Conservation (phyloP, 2,888 invertebrate species). For the Boloria euphrosyne region DNA sequence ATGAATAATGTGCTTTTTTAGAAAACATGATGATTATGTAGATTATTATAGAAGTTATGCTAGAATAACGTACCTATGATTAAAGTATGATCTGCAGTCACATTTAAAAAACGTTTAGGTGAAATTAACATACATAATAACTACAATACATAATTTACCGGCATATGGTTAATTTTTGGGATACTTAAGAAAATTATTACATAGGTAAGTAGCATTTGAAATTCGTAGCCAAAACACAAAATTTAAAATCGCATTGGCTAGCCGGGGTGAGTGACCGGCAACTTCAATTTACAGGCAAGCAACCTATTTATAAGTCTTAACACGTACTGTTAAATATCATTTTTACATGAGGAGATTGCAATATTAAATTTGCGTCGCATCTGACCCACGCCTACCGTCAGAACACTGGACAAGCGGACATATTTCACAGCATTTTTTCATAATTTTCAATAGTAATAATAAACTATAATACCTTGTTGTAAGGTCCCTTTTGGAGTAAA, state of each 20-base stretch:
- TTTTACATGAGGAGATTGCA: slow-evolving; percentile 53
- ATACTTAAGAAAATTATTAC: background rate
- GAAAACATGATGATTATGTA: background rate
- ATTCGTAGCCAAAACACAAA: slow-evolving; percentile 42
- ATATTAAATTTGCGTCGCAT: slow-evolving; percentile 59
- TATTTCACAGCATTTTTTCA: slow-evolving; percentile 70
- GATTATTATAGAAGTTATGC: background rate
- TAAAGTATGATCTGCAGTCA: background rate
- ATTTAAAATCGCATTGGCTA: slow-evolving; percentile 57
- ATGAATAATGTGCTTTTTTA: slow-evolving; percentile 8
- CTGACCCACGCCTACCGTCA: slow-evolving; percentile 77
- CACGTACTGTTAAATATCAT: slow-evolving; percentile 53
- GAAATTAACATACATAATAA: background rate
- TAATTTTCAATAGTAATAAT: slow-evolving; percentile 46
- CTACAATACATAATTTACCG: background rate
- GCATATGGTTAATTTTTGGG: background rate
- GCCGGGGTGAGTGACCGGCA: slow-evolving; percentile 60
- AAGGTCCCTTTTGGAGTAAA: slow-evolving; percentile 53
- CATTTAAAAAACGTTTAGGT: slow-evolving; percentile 5
- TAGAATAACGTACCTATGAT: background rate
- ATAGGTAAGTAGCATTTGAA: slow-evolving; percentile 5
- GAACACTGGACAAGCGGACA: slow-evolving; percentile 70
- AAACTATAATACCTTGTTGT: slow-evolving; percentile 53
- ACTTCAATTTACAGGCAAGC: slow-evolving; percentile 20
- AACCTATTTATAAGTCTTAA: slow-evolving; percentile 50